A percentile compares a stretch with the other conserved stretches of the same genome.
phyloP scores from a whole-genome alignment of 2,113 vertebrate species.

The Beaufortia kweichowensis region DNA sequence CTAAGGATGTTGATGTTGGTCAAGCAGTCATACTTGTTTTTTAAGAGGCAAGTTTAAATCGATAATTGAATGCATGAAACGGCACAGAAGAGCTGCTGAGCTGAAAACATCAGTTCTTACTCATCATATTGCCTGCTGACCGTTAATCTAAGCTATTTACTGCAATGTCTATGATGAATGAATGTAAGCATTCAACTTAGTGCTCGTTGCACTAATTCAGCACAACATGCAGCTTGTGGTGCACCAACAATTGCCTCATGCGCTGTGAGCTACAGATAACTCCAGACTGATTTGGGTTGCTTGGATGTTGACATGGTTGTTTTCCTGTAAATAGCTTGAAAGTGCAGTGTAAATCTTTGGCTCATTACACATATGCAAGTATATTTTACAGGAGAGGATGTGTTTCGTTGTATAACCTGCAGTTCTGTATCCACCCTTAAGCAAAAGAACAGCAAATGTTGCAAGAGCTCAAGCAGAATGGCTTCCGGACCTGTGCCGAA shows the following conservation, averaged over 20 bases:
- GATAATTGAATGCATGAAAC: neutral
- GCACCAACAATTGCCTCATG: neutral
- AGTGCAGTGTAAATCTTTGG: neutral
- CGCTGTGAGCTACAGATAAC: neutral
- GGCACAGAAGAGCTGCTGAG: no score
- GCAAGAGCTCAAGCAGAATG: constrained; percentile 22
- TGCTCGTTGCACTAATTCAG: neutral
- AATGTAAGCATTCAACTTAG: neutral
- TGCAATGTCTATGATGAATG: neutral
- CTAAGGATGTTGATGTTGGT: no score
- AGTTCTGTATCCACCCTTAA: constrained; percentile 5
- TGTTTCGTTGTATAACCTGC: constrained; percentile 44
- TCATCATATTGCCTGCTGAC: neutral
- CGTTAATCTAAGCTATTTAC: neutral
- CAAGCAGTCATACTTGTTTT: no score
- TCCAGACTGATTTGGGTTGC: neutral
- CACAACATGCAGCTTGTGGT: neutral
- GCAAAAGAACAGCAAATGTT: constrained; percentile 29
- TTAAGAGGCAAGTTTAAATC: neutral
- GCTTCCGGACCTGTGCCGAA: constrained; percentile 26
- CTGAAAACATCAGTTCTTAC: neutral
- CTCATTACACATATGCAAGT: neutral
- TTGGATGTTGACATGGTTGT: neutral
- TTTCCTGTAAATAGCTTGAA: neutral
- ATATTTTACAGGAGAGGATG: constrained; percentile 26